These are phyloP conservation scores for Tenthredo notha DNA, from an alignment of 2,888 invertebrate species.

Conservation along the genomic window DNA sequence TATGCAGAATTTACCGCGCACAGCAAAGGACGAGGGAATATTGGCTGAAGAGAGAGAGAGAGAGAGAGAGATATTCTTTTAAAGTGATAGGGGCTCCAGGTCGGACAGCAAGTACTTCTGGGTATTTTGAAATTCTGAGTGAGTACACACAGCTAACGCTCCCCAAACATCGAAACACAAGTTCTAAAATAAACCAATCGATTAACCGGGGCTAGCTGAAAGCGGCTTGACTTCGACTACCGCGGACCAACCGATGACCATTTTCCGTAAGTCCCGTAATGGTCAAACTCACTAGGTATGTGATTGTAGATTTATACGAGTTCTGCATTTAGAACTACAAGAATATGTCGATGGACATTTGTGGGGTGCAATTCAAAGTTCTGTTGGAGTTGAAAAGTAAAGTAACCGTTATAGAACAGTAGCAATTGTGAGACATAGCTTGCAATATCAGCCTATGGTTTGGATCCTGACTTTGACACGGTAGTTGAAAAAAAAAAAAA, in stretches of 20 bases:
- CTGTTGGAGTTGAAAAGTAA: not conserved
- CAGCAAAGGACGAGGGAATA: not conserved
- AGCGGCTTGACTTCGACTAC: constrained; percentile 10
- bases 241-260: not conserved
- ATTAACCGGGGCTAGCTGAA: not conserved
- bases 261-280: too few species aligned
- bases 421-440: not conserved
- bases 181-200: constrained; percentile 32
- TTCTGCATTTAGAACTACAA: not conserved
- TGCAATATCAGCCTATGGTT: not conserved
- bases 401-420: not conserved
- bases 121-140: constrained; percentile 20
- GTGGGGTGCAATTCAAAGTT: not conserved
- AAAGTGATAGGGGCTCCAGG: constrained; percentile 11
- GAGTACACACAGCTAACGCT: not conserved
- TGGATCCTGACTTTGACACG: not conserved
- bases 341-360: not conserved
- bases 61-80: not conserved
- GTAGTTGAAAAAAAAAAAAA: not conserved
- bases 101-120: constrained; percentile 16
- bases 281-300: too few species aligned
- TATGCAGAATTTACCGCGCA: not conserved
- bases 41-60: not conserved
- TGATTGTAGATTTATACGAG: not conserved
- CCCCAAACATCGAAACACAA: constrained; percentile 22